These are phyloP conservation scores for Lophius americanus DNA, from an alignment of 2,797 vertebrate genomes.

Conservation along the genomic window DNA sequence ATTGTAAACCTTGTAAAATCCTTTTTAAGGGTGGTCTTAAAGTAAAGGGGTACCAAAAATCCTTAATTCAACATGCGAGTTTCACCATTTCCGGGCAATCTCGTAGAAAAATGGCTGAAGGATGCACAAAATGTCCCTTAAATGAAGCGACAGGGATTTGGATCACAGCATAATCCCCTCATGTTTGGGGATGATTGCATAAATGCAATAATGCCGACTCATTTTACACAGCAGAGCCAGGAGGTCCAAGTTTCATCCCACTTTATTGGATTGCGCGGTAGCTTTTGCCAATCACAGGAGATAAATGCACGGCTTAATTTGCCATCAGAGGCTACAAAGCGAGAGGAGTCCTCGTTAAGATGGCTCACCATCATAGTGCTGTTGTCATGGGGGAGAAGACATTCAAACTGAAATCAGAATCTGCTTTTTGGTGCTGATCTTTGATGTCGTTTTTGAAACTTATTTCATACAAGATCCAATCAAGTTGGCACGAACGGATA, in stretches of 20 bases:
- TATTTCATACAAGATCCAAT: too few species aligned
- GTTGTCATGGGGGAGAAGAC: not conserved
- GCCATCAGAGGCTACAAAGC: constrained; percentile 35
- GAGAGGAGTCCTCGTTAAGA: constrained; percentile 16
- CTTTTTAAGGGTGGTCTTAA: too few species aligned
- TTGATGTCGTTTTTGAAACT: not conserved
- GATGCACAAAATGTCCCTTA: constrained; percentile 55
- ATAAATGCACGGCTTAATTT: constrained; percentile 61
- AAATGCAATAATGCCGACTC: constrained; percentile 45
- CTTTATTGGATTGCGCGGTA: constrained; percentile 60
- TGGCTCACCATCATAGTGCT: constrained; percentile 12
- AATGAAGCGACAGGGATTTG: constrained; percentile 50
- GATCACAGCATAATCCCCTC: constrained; percentile 57
- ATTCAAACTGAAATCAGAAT: constrained; percentile 29
- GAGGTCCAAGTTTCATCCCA: constrained; percentile 60
- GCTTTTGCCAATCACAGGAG: constrained; percentile 61
- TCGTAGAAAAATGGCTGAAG: constrained; percentile 41
- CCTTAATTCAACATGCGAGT: not conserved
- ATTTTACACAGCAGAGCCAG: constrained; percentile 49
- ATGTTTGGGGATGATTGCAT: constrained; percentile 57
- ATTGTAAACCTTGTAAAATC: too few species aligned
- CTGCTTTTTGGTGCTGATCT: constrained; percentile 6
- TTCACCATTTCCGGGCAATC: constrained; percentile 31
- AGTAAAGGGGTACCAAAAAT: not conserved
- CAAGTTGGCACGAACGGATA: too few species aligned